phyloP scores from a whole-genome alignment of 2,888 invertebrate genomes.

The Lymantria dispar region DNA sequence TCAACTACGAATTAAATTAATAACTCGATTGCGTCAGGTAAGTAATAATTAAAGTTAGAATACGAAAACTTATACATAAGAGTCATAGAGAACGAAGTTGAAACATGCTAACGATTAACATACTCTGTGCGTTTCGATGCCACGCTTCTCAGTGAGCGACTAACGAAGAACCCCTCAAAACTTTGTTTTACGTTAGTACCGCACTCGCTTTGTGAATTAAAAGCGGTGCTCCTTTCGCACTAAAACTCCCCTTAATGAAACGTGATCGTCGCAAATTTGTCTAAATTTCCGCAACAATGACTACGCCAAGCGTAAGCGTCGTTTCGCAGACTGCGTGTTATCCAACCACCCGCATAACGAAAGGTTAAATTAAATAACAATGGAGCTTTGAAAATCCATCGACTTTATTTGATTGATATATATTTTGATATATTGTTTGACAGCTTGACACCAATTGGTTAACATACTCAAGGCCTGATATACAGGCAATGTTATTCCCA shows the following conservation, averaged over 20 bases:
- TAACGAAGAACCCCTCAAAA: conserved; percentile 72
- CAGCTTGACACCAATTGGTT: too few relatives aligned
- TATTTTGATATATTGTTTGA: too few relatives aligned
- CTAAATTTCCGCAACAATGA: conserved; percentile 75
- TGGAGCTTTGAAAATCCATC: conserved; percentile 58
- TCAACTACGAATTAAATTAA: neutral
- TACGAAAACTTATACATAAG: conserved; percentile 12
- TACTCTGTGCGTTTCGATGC: conserved; percentile 35
- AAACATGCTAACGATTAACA: conserved; percentile 42
- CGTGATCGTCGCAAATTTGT: conserved; percentile 73
- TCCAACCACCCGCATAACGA: conserved; percentile 67
- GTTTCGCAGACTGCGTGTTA: conserved; percentile 59
- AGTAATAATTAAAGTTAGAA: conserved; percentile 11
- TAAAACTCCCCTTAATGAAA: conserved; percentile 75
- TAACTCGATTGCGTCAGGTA: neutral
- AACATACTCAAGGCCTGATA: too few relatives aligned
- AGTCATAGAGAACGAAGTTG: conserved; percentile 27
- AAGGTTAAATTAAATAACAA: conserved; percentile 78
- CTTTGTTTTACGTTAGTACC: conserved; percentile 64
- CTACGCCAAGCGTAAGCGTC: conserved; percentile 58
- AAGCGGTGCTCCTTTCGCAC: conserved; percentile 63
- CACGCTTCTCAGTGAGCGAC: conserved; percentile 58
- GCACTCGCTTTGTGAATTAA: conserved; percentile 72
- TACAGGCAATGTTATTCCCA: too few relatives aligned
- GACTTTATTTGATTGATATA: conserved; percentile 30